A percentile compares a stretch with the other conserved stretches of the same genome.
phyloP scores from a whole-genome alignment of 2,888 invertebrate genomes.

The Bellardia bayeri region DNA sequence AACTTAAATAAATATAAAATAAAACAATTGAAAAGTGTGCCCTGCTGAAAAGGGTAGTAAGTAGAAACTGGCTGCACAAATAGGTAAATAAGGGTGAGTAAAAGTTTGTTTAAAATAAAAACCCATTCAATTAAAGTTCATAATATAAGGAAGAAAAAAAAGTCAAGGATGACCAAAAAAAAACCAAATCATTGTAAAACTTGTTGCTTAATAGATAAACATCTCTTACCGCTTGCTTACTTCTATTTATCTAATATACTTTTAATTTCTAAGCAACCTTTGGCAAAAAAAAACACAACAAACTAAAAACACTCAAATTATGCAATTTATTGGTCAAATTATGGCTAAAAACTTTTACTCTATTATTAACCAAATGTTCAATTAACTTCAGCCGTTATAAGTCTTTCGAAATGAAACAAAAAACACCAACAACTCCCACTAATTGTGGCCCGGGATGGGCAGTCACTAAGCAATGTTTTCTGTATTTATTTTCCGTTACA shows the following conservation, averaged over 20 bases:
- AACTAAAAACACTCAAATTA: conserved; percentile 60
- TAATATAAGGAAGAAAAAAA: neutral
- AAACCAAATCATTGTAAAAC: conserved; percentile 3
- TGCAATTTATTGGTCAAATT: conserved; percentile 69
- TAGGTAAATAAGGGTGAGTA: neutral
- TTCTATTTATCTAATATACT: conserved; percentile 15
- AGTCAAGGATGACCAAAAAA: neutral
- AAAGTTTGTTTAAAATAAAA: neutral
- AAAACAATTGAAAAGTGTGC: conserved; percentile 13
- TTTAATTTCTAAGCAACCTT: conserved; percentile 44
- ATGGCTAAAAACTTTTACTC: conserved; percentile 63
- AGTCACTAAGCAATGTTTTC: neutral
- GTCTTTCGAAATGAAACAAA: neutral
- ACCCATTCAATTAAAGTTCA: neutral
- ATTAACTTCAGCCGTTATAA: conserved; percentile 4
- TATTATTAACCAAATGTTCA: conserved; percentile 52
- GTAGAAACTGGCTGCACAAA: neutral
- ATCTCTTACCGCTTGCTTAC: neutral
- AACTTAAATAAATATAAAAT: neutral
- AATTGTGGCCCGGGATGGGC: neutral
- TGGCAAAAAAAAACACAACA: neutral
- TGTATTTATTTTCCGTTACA: conserved; percentile 15
- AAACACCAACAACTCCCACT: conserved; percentile 33
- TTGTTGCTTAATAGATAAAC: conserved; percentile 3
- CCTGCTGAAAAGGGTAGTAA: neutral